Evolutionary conservation across 2,113 vertebrate species (phyloP).

Genomic region (Mirza zaza): DNA sequence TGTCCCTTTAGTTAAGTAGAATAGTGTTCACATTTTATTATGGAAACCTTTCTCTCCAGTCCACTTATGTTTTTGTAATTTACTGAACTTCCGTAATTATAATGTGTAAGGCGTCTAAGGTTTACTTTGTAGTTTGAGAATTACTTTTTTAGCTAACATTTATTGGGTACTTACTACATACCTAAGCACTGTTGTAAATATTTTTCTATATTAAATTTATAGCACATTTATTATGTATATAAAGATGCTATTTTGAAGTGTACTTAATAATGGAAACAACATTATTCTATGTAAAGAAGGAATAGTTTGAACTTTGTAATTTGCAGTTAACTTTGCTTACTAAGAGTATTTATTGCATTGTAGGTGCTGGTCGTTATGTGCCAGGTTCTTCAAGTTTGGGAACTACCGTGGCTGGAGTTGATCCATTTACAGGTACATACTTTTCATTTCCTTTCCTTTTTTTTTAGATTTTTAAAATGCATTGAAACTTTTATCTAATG

Average conservation of each 20-base stretch:
- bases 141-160: neutral
- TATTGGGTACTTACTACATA: neutral
- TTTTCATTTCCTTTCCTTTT: neutral
- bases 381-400: constrained; percentile 85
- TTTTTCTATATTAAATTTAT: constrained; percentile 31
- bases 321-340: constrained; percentile 44
- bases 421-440: constrained; percentile 92
- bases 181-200: neutral
- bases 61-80: neutral
- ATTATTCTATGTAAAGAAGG: neutral
- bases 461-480: neutral
- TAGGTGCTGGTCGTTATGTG: constrained; percentile 95
- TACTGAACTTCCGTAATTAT: constrained; percentile 21
- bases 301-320: neutral
- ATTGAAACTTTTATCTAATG: neutral
- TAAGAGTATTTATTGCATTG: constrained; percentile 8
- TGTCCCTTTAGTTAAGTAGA: neutral
- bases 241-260: constrained; percentile 22
- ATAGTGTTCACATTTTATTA: neutral
- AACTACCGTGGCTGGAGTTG: constrained; percentile 80
- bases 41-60: neutral
- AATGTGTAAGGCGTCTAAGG: neutral
- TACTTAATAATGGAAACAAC: neutral
- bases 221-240: neutral
- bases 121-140: constrained; percentile 43